Evolutionary conservation across 2,797 vertebrate genomes (phyloP), one percentile per base, ranked within the genome.

Genomic region (Chanos chanos): DNA sequence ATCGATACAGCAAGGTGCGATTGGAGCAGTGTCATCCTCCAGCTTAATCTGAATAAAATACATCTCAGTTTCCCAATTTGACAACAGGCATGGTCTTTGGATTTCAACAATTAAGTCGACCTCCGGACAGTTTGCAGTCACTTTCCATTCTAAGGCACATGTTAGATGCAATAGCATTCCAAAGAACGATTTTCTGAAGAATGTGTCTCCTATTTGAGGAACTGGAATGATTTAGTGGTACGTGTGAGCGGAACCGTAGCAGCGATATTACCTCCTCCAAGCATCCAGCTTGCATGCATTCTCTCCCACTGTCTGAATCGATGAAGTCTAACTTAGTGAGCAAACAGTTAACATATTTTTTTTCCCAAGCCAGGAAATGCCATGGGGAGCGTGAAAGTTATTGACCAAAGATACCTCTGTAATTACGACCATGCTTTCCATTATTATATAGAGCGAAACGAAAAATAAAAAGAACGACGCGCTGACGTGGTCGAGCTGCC

Each of bases 111-210:
- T 81, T 48, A 39, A 78, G 74, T 61, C 66, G 74, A 72, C 9
- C 73, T 81, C 76, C 69, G 4, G 9, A 39, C 78, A 66, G 66
- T 55, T 83, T 90, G 84, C 86, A 89, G 87, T 71, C 79, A 68
- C 71, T 84, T 71, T 84, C 86, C 71, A 89, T 89, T 89, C 83
- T 96, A 98, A 99, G 95, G 95, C 95, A 98, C 95, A 82, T 78
- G 78, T 87, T 89, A 83, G 81, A 81, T 83, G 79, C 85, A 82
- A 83, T 70, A 79, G 78, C 85, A 73, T 71, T 68, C 69, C 61
- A 64, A 74, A 55, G 53, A 51, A 68, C 77, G 71, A 76, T 74
- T 77, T 61, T 77, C 70, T 51, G 52, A 54, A 22, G 30, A 34
- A 68, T n/a, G n/a, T n/a, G n/a, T n/a, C n/a, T n/a, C n/a, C n/a